Evolutionary conservation across 2,113 vertebrate genomes (phyloP).

Genomic region (Vicugna pacos): DNA sequence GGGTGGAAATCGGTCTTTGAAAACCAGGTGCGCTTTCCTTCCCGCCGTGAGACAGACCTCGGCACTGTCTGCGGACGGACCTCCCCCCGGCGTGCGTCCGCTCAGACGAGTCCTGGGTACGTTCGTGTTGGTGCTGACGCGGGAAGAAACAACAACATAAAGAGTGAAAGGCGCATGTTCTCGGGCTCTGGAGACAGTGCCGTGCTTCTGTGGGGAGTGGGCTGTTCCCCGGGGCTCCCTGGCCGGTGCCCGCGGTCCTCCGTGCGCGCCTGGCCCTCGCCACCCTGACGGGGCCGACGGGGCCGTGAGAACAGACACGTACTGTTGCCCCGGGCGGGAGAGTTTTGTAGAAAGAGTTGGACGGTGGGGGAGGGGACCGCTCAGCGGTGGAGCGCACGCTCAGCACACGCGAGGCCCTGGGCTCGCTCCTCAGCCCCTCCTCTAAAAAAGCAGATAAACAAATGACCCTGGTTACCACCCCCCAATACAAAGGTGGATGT

Average conservation of each 20-base stretch:
- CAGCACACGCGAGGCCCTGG: too few relatives aligned
- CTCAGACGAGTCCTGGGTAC: too few relatives aligned
- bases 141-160: neutral
- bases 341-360: neutral
- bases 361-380: too few relatives aligned
- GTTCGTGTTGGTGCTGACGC: neutral
- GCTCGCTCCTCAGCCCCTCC: too few relatives aligned
- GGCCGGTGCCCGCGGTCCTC: fast-evolving
- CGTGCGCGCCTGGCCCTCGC: fast-evolving
- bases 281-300: neutral
- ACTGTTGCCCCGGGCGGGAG: fast-evolving
- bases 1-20: neutral
- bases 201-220: neutral
- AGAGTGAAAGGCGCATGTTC: neutral
- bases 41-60: too few relatives aligned
- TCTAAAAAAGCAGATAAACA: too few relatives aligned
- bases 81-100: fast-evolving
- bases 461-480: too few relatives aligned
- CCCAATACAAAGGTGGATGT: too few relatives aligned
- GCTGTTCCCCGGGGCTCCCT: neutral
- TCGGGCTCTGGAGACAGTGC: neutral
- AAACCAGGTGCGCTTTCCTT: too few relatives aligned
- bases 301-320: neutral
- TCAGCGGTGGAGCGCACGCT: too few relatives aligned
- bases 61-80: too few relatives aligned